phyloP scores from a whole-genome alignment of 2,797 vertebrate genomes.

The Anableps anableps region DNA sequence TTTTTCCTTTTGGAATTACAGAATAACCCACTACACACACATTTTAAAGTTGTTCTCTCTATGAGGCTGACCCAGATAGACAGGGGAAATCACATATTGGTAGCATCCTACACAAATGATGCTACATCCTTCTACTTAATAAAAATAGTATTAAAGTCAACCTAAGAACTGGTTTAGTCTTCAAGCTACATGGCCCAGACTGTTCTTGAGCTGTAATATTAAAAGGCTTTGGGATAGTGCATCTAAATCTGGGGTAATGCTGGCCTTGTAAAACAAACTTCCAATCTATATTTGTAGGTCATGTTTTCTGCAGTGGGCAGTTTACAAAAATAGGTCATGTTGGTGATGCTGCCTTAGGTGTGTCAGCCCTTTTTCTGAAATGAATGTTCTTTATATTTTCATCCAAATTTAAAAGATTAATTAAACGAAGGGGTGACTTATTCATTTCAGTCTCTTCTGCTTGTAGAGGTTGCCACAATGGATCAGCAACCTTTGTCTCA shows the following conservation, averaged over 20 bases:
- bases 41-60: background rate
- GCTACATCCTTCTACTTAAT: slow-evolving; percentile 55
- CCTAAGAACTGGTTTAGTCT: slow-evolving; percentile 50
- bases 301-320: background rate
- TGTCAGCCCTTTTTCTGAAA: background rate
- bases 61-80: slow-evolving; percentile 35
- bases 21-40: slow-evolving; percentile 8
- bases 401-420: background rate
- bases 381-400: background rate
- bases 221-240: slow-evolving; percentile 48
- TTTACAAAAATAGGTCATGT: background rate
- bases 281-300: background rate
- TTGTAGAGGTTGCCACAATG: too few species aligned
- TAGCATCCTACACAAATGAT: slow-evolving; percentile 28
- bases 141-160: slow-evolving; percentile 73
- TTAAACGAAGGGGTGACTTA: background rate
- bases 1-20: background rate
- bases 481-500: too few species aligned
- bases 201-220: slow-evolving; percentile 67
- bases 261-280: slow-evolving; percentile 14
- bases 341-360: background rate
- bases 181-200: slow-evolving; percentile 49
- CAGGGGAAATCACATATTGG: slow-evolving; percentile 56
- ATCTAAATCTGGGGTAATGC: slow-evolving; percentile 17
- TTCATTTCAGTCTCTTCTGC: background rate